Conservation (phyloP, 2,888 invertebrate genomes). For the Drosophila glabriapex region DNA sequence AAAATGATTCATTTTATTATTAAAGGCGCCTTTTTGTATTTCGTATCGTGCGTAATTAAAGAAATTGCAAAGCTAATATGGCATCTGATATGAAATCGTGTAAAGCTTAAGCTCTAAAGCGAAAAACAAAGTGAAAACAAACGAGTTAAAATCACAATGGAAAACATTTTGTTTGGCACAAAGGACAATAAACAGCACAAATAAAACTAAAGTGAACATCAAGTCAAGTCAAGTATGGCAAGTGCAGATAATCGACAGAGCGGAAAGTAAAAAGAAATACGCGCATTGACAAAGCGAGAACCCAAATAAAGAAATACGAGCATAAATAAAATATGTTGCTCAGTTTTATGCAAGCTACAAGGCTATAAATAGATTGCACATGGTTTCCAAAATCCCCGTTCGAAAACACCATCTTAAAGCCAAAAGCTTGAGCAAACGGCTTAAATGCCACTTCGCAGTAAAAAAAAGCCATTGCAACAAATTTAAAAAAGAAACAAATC, state of each 20-base stretch:
- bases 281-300: background rate
- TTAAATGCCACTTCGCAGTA: background rate
- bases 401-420: background rate
- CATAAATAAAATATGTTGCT: constrained; percentile 24
- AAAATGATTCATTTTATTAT: constrained; percentile 33
- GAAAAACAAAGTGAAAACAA: constrained; percentile 3
- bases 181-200: constrained; percentile 1
- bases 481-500: background rate
- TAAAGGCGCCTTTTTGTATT: background rate
- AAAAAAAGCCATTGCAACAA: background rate
- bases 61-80: background rate
- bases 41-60: background rate
- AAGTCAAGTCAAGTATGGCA: constrained; percentile 9
- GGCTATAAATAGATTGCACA: constrained; percentile 8
- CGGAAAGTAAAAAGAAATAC: background rate
- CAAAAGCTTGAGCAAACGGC: background rate
- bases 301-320: background rate
- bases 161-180: constrained; percentile 2
- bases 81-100: constrained; percentile 14
- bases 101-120: background rate
- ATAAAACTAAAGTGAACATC: constrained; percentile 26
- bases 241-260: constrained; percentile 32
- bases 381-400: too few species aligned
- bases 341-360: background rate
- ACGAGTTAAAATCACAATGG: constrained; percentile 7